Base-by-base conservation (phyloP, 1,140 invertebrate species). In the Danaus melanippus region DNA sequence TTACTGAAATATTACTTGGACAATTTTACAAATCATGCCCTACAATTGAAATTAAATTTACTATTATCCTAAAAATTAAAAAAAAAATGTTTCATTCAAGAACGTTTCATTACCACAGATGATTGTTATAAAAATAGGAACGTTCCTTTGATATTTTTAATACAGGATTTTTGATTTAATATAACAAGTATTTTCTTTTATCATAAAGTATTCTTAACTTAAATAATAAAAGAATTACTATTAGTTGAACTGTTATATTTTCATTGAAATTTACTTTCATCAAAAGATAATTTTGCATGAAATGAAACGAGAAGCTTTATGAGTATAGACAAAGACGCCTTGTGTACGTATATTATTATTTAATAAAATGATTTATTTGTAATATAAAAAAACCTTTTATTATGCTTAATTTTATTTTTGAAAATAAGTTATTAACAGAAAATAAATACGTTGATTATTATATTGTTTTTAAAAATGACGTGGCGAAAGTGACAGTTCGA, bases 71-170 rank as follows among this genome's bases (percentile, higher is more conserved):
- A 77, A 83, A 32, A 84, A 82, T 69, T 71, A 76, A 78, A 83
- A 83, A n/a, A 62, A 85, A 86, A 83, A 80, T 78, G 74, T 71
- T 86, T 84, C 83, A 86, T 86, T 84, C 75, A 83, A 70, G 43
- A 66, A 83, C 81, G 78, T 86, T 83, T 73, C 81, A 58, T 82
- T 85, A 69, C 66, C 52, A 58, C 53, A 58, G 48, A 51, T 60
- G 50, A 55, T 50, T 21, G 53, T 54, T 64, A 32, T 32, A 32
- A 32, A 32, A 32, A 32, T 32, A 32, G 21, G 21, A 32, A 32
- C 21, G 21, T 32, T 32, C 21, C 21, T 32, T 32, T 32, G 21
- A 32, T 32, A 32, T 53, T 48, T 60, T 50, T 52, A 17, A 17
- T 32, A 32, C 2, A 32, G 7, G 21, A 32, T 32, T 32, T 32